Conservation (phyloP, 30 jellyfish, hydroid and myxozoan species). For the Rhopilema esculentum region DNA sequence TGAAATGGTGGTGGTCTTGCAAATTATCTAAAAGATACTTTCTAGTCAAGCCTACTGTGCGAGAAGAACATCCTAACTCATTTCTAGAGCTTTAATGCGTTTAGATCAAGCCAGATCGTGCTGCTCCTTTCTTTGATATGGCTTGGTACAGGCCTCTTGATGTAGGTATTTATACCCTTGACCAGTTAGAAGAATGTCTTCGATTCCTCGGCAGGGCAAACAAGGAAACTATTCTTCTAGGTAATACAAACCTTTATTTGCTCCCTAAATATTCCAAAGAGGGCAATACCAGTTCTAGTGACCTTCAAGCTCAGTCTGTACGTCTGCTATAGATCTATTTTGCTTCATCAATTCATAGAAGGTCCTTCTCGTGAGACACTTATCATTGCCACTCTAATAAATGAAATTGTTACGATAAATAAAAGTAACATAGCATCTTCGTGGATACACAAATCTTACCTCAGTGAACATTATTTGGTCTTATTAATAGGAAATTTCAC, state of each 20-base stretch:
- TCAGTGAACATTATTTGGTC: slow-evolving; percentile 26
- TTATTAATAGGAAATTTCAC: slow-evolving; percentile 21
- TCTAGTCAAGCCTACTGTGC: too few species aligned
- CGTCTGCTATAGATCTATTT: not conserved
- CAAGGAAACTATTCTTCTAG: not conserved
- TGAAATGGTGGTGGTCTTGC: too few species aligned
- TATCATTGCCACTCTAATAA: too few species aligned
- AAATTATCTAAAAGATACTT: too few species aligned
- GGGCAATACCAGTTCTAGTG: not conserved
- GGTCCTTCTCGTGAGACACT: slow-evolving; percentile 1
- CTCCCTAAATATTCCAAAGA: not conserved
- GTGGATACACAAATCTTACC: slow-evolving; percentile 6
- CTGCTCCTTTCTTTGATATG: not conserved
- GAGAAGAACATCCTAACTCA: not conserved
- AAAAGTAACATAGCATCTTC: slow-evolving; percentile 20
- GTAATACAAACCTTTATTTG: not conserved
- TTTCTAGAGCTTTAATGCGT: not conserved
- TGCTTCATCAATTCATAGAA: not conserved
- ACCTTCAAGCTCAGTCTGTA: not conserved
- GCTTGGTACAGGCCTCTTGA: not conserved
- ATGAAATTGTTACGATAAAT: slow-evolving; percentile 31
- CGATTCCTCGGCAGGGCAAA: not conserved
- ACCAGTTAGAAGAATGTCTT: not conserved
- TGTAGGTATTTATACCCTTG: not conserved
- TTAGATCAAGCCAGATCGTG: not conserved